Percentiles rank a stretch among this genome's conserved stretches.
Conservation (phyloP, 1,140 invertebrate species). For the Nixonia krombeini region DNA sequence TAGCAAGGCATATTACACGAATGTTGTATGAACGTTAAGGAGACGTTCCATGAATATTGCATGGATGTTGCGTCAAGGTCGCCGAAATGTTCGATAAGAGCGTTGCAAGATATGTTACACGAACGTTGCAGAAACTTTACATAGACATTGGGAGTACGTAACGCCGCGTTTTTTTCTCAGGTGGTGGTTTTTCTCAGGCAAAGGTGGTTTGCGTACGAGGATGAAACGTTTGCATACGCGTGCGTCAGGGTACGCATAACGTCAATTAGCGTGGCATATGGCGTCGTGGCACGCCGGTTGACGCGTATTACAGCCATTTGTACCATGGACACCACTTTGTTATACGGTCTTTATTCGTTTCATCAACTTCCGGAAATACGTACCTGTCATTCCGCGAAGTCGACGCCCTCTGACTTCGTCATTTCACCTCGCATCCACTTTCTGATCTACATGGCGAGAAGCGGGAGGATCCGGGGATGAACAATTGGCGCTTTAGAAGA, state of each 20-base stretch:
- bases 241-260: constrained; percentile 40
- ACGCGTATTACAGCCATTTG: constrained; percentile 51
- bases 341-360: constrained; percentile 53
- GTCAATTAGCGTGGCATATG: constrained; percentile 50
- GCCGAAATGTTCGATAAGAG: no score
- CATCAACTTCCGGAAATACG: constrained; percentile 53
- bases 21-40: no score
- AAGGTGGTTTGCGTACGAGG: constrained; percentile 40
- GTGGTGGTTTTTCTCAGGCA: constrained; percentile 35
- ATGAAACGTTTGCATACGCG: constrained; percentile 30
- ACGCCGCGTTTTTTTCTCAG: neutral
- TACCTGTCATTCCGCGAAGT: constrained; percentile 50
- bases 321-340: constrained; percentile 52
- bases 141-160: no score
- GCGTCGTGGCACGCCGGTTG: constrained; percentile 42
- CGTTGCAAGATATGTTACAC: no score
- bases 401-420: constrained; percentile 50
- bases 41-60: no score
- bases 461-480: constrained; percentile 33
- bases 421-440: constrained; percentile 46
- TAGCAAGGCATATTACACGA: no score
- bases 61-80: no score
- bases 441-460: constrained; percentile 32
- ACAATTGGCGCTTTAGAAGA: constrained; percentile 34
- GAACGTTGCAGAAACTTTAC: no score